Conservation (phyloP, 2,797 vertebrate species). For the Scarus forsteni region DNA sequence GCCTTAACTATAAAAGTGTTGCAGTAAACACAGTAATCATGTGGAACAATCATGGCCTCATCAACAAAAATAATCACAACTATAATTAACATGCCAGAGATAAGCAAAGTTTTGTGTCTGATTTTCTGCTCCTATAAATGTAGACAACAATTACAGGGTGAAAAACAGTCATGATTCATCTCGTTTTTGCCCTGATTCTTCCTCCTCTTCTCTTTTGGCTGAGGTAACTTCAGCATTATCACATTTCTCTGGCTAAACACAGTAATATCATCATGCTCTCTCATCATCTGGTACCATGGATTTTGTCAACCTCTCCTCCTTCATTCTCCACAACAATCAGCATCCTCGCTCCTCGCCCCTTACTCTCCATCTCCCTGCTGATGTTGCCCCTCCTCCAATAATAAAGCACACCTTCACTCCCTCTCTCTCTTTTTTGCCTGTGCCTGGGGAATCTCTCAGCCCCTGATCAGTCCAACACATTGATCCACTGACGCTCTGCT, state of each 20-base stretch:
- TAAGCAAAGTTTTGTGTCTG: no score
- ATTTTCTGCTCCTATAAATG: no score
- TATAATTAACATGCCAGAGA: no score
- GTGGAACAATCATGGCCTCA: no score
- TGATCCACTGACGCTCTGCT: constrained; percentile 6
- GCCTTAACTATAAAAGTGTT: no score
- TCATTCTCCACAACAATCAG: constrained; percentile 31
- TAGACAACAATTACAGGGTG: no score
- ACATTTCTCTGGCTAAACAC: constrained; percentile 27
- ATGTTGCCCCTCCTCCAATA: constrained; percentile 65
- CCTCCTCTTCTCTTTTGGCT: constrained; percentile 41
- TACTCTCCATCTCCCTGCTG: constrained; percentile 42
- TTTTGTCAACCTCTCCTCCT: constrained; percentile 17
- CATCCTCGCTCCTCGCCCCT: constrained; percentile 40
- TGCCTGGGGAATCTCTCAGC: constrained; percentile 32
- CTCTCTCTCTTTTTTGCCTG: constrained; percentile 40
- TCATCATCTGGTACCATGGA: not conserved
- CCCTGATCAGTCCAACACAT: constrained; percentile 5
- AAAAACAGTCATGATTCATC: not conserved
- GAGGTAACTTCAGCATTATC: constrained; percentile 18
- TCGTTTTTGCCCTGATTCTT: not conserved
- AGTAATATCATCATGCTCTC: constrained; percentile 5
- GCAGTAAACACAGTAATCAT: no score
- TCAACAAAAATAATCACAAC: no score
- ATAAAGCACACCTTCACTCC: constrained; percentile 37